Conservation (phyloP, 2,113 vertebrate genomes). For the cattle (Bos taurus) region DNA sequence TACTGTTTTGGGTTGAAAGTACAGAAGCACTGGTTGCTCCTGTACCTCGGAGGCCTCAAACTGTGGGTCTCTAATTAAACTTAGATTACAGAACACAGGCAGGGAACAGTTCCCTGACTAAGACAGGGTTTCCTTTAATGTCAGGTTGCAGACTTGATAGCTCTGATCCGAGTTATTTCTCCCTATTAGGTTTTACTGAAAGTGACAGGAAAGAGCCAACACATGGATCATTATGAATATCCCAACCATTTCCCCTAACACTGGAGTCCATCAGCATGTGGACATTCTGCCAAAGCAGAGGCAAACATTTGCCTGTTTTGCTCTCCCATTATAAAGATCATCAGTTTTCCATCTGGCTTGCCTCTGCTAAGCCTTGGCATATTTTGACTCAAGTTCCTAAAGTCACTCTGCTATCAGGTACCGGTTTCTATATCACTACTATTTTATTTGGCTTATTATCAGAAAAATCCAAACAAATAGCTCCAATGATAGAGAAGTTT, state of each 20-base stretch:
- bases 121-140: background rate
- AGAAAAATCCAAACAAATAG: background rate
- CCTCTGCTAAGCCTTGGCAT: background rate
- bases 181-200: background rate
- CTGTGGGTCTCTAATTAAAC: background rate
- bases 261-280: background rate
- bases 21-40: background rate
- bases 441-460: background rate
- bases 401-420: background rate
- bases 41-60: background rate
- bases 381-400: background rate
- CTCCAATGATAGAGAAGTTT: background rate
- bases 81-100: background rate
- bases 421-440: background rate
- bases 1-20: background rate
- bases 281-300: background rate
- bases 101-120: background rate
- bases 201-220: background rate
- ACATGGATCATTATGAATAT: background rate
- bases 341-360: background rate
- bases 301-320: background rate
- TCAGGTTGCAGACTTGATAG: background rate
- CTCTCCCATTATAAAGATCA: background rate
- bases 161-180: background rate
- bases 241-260: background rate